Base-by-base conservation (phyloP, 1,140 invertebrate species). In the Drosophila novamexicana region DNA sequence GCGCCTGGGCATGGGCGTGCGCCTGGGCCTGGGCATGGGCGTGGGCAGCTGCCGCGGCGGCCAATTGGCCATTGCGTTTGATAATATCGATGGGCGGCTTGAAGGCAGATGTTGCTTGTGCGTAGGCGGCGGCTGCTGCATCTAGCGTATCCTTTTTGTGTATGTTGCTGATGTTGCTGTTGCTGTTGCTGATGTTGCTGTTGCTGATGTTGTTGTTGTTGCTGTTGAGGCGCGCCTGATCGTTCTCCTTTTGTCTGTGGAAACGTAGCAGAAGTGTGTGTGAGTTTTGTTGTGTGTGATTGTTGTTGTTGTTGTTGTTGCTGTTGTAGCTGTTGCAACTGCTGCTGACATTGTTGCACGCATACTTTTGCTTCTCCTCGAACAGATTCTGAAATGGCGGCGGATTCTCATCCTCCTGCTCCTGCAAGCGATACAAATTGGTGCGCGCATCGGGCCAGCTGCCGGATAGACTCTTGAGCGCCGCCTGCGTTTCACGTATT, bases 341-440 rank as follows among this genome's bases (percentile, higher is more conserved):
- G 45, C 36, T 50, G 49, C 50, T 47, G 32, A 14, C 12, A 47
- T 61, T 67, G 50, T 77, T 37, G 61, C 14, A 32, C n/a, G 57
- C 86, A 80, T 92, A 92, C 89, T 92, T 92, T 79, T 96, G 95
- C 86, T 97, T 97, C 81, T 97, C 96, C 77, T 96, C 96, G 78
- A 97, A 97, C 1, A 97, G 93, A 91, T 97, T 97, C 80, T 97
- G 97, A 79, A 97, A 97, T 1, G 96, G 96, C 1, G 96, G 96
- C 54, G 95, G 95, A 67, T 97, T 96, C 62, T 97, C 96, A 32
- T 86, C 95, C 42, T 94, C 95, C 42, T 94, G 94, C 68, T 95
- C 95, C n/a, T 94, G 94, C 40, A 94, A 92, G 29, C 94, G 94
- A 72, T 96, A 96, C 12, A 94, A 91, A 14, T 94, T 94, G 10